Evolutionary conservation across 1,140 invertebrate genomes (phyloP).

Genomic region (Campoletis sonorensis): DNA sequence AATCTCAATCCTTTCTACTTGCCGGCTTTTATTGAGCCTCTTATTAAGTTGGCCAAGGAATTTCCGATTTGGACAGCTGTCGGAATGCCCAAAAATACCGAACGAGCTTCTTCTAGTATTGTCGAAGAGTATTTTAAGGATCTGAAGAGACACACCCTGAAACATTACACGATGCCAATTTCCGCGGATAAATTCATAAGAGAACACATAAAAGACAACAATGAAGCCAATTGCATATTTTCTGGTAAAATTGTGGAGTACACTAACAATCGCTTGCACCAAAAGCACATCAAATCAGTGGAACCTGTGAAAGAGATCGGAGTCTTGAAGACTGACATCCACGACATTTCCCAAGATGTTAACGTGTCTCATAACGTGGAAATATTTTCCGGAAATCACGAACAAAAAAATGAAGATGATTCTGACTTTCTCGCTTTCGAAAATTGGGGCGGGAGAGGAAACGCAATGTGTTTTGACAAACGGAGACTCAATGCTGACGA

Average conservation of each 20-base stretch:
- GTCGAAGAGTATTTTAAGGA: constrained; percentile 41
- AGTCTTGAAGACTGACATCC: too few species aligned
- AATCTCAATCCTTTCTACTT: constrained; percentile 37
- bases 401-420: neutral
- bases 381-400: neutral
- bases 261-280: too few species aligned
- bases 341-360: too few species aligned
- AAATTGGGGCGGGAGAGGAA: neutral
- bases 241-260: too few species aligned
- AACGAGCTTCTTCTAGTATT: constrained; percentile 23
- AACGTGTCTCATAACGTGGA: too few species aligned
- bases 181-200: constrained; percentile 32
- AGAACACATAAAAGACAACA: neutral
- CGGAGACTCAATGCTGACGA: too few species aligned
- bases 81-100: constrained; percentile 12
- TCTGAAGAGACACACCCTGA: constrained; percentile 25
- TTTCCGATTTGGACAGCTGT: constrained; percentile 43
- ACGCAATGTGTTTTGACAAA: neutral
- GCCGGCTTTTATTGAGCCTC: constrained; percentile 15
- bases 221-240: too few species aligned
- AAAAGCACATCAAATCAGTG: too few species aligned
- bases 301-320: too few species aligned
- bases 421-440: neutral
- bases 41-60: constrained; percentile 34
- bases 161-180: neutral